Percentiles rank a stretch among this genome's conserved stretches.
Conservation (phyloP, 2,113 vertebrate species). For the Guaruba guarouba region DNA sequence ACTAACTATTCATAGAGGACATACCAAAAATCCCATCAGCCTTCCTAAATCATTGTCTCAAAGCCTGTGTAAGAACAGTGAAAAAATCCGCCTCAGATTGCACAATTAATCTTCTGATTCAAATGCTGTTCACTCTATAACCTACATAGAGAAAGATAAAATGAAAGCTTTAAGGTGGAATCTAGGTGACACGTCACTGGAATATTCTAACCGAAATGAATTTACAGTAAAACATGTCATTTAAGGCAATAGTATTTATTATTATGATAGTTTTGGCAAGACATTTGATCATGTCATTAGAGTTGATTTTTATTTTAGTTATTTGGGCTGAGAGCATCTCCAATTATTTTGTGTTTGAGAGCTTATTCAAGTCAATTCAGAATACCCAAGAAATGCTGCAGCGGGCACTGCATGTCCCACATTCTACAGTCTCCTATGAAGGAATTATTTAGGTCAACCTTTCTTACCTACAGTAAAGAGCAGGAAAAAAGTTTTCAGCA, state of each 20-base stretch:
- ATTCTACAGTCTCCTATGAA: constrained; percentile 28
- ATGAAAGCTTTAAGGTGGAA: constrained; percentile 34
- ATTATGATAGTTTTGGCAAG: background rate
- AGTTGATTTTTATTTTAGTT: background rate
- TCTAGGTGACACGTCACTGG: background rate
- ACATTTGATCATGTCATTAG: background rate
- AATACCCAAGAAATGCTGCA: background rate
- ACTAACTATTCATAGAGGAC: constrained; percentile 55
- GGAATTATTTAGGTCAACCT: constrained; percentile 55
- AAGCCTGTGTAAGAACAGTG: background rate
- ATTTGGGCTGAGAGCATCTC: background rate
- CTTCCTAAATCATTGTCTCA: constrained; percentile 40
- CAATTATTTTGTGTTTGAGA: background rate
- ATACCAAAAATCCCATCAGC: constrained; percentile 58
- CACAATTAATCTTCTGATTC: constrained; percentile 46
- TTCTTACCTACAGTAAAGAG: constrained; percentile 22
- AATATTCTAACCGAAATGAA: background rate
- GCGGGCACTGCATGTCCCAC: background rate
- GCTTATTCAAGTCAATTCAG: background rate
- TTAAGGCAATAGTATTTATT: background rate
- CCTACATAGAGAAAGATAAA: constrained; percentile 17
- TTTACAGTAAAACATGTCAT: background rate
- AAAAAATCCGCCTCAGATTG: constrained; percentile 38
- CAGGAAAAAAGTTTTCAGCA: background rate
- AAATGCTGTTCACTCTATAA: constrained; percentile 19